Percentiles rank a stretch among this genome's conserved stretches.
phyloP scores from a whole-genome alignment of 30 jellyfish, hydroid and myxozoan species.

The Aurelia coerulea region DNA sequence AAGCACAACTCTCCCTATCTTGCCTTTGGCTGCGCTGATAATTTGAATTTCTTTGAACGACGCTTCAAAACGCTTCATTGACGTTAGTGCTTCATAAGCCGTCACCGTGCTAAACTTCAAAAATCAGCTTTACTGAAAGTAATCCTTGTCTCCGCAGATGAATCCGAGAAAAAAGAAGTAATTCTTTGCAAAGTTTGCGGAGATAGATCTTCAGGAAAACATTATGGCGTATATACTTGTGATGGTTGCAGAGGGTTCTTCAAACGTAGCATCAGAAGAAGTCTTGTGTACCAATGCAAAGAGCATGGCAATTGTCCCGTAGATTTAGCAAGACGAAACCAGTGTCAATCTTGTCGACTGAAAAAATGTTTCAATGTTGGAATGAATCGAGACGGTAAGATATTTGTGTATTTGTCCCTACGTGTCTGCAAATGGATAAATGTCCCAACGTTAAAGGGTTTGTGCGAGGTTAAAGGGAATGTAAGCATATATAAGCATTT shows the following conservation, averaged over 20 bases:
- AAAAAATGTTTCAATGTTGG: constrained; percentile 93
- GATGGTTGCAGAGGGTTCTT: constrained; percentile 99
- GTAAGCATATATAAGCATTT: no score
- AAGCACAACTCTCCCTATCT: no score
- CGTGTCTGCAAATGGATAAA: no score
- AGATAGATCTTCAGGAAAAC: constrained; percentile 98
- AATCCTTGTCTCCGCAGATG: constrained; percentile 27
- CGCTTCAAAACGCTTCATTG: no score
- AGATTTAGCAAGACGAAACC: constrained; percentile 94
- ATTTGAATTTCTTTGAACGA: no score
- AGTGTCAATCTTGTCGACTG: constrained; percentile 96
- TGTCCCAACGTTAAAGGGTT: no score
- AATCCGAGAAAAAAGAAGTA: constrained; percentile 65
- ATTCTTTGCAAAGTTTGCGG: constrained; percentile 98
- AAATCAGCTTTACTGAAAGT: no score
- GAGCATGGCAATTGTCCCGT: constrained; percentile 96
- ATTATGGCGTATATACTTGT: constrained; percentile 97
- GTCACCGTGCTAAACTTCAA: no score
- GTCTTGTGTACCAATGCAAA: constrained; percentile 87
- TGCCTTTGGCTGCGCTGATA: no score
- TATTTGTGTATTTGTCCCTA: not conserved
- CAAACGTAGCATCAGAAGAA: constrained; percentile 95
- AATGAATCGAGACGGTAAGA: constrained; percentile 98
- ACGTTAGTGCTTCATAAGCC: no score
- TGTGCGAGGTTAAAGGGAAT: no score